Conservation (phyloP, 2,888 invertebrate genomes). For the Trichogramma dendrolimi region DNA sequence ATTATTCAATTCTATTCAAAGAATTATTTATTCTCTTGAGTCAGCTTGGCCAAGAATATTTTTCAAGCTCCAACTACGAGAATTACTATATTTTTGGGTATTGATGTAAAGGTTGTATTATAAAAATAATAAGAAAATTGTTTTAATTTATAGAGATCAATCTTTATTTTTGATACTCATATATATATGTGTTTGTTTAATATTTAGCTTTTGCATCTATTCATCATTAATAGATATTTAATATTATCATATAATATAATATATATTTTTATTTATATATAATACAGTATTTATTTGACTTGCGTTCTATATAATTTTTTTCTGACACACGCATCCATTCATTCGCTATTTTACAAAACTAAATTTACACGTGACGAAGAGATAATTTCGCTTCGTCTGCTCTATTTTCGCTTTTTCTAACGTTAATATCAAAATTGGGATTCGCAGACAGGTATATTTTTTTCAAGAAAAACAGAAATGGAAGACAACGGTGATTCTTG, state of each 20-base stretch:
- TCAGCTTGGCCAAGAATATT: no score
- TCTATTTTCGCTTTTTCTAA: not conserved
- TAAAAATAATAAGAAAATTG: conserved; percentile 12
- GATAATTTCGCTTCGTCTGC: not conserved
- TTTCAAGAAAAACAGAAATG: conserved; percentile 45
- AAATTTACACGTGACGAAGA: not conserved
- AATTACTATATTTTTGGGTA: conserved; percentile 34
- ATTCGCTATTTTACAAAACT: conserved; percentile 12
- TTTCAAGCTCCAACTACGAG: conserved; percentile 19
- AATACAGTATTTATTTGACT: conserved; percentile 25
- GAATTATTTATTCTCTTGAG: no score
- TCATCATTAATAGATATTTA: conserved; percentile 35
- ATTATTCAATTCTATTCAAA: no score
- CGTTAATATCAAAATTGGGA: not conserved
- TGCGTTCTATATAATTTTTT: conserved; percentile 3
- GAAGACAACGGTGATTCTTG: conserved; percentile 53
- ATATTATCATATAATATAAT: conserved; percentile 37
- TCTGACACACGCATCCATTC: conserved; percentile 10
- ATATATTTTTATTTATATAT: conserved; percentile 30
- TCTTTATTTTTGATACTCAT: conserved; percentile 52
- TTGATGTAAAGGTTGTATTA: conserved; percentile 16
- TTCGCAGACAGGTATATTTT: conserved; percentile 16
- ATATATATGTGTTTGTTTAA: conserved; percentile 21
- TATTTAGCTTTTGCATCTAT: no score
- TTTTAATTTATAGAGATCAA: conserved; percentile 45